phyloP scores from a whole-genome alignment of 1,140 invertebrate species.

The Brachionus rubens region DNA sequence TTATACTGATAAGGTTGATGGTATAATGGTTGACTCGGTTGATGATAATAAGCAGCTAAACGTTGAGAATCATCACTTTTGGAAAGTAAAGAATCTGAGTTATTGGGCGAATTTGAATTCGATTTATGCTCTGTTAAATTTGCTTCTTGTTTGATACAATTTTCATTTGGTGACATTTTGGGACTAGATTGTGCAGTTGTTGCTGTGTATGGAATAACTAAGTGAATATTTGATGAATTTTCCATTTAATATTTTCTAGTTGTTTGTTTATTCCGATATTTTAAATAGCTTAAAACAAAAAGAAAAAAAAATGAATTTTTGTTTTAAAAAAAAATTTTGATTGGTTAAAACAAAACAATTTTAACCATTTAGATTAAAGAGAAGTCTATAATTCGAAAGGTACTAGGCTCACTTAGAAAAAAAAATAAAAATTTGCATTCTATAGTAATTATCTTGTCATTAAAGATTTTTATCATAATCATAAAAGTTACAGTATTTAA shows the following conservation, averaged over 20 bases:
- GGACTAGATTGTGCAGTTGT: neutral
- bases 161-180: conserved; percentile 20
- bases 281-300: no score
- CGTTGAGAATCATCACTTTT: neutral
- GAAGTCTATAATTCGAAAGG: no score
- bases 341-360: no score
- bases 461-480: conserved; percentile 32
- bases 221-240: conserved; percentile 22
- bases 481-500: conserved; percentile 37
- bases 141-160: conserved; percentile 10
- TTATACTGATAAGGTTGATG: neutral
- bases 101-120: neutral
- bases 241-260: conserved; percentile 23
- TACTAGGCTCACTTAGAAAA: no score
- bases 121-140: conserved; percentile 13
- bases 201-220: neutral
- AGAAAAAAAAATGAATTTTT: no score
- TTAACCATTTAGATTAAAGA: no score
- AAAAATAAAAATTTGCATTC: conserved; percentile 9
- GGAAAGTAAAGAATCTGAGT: neutral
- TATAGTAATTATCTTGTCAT: conserved; percentile 32
- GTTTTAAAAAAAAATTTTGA: no score
- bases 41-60: neutral
- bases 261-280: no score
- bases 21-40: neutral